Evolutionary conservation across 2,888 invertebrate genomes (phyloP).

Genomic region (Lingula anatina): DNA sequence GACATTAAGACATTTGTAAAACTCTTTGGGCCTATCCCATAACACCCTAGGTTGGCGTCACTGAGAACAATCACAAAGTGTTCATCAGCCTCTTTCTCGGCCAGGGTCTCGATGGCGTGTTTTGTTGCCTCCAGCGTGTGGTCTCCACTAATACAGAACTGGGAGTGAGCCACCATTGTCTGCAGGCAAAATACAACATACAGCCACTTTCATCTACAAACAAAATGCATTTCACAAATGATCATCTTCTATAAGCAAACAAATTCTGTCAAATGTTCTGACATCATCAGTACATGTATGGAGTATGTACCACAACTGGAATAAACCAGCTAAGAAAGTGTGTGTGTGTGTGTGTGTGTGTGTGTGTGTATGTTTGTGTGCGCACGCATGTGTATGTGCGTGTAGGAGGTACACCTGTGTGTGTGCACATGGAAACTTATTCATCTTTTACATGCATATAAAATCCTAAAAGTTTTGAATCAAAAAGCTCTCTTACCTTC

Average conservation of each 20-base stretch:
- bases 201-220: no score
- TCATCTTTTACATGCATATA: no score
- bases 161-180: conserved; percentile 88
- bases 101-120: conserved; percentile 63
- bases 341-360: no score
- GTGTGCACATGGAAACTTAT: no score
- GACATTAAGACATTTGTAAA: conserved; percentile 69
- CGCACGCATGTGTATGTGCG: no score
- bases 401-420: no score
- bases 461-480: no score
- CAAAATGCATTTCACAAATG: no score
- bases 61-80: conserved; percentile 83
- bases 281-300: no score
- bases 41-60: conserved; percentile 91
- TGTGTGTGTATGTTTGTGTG: no score
- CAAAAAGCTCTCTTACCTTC: conserved; percentile 57
- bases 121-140: conserved; percentile 62
- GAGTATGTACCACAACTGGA: neutral
- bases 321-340: neutral
- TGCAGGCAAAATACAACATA: conserved; percentile 14
- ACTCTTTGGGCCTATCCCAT: conserved; percentile 71
- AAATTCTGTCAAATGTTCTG: no score
- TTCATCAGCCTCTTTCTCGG: conserved; percentile 69
- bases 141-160: conserved; percentile 89
- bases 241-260: neutral